Base-by-base conservation (phyloP, 1,140 invertebrate genomes). In the Homarus americanus region DNA sequence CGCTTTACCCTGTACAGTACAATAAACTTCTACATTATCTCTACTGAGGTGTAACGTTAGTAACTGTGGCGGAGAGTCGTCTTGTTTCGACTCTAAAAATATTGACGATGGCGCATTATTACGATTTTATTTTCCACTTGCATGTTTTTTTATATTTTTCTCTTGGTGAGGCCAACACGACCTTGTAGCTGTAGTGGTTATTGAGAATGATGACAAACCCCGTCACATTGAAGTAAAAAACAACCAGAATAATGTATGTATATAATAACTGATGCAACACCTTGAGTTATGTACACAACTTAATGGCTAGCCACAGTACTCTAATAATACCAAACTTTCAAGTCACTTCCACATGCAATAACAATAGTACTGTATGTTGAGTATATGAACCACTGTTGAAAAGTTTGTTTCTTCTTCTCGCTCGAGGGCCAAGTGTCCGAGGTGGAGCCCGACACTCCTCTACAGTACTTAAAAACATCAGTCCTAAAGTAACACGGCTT, bases 181-280 rank as follows among this genome's bases (percentile, higher is more conserved):
- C 75, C 75, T 28, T 76, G 32, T 41, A 40, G 17, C 73, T 76
- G 41, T 40, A 24, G 24, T 38, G 24, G 41, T 34, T 40, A 36
- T 41, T 83, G 58, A 83, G 69, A 83, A 83, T 83, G 82, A 83
- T 83, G 82, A 83, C 82, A 66, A 83, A 82, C 80, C 82, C 82
- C 82, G 82, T 83, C 82, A 83, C 82, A 69, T 73, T 28, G 40
- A 41, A 20, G 28, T 44, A 66, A 40, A 20, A 66, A 36, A 36
- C 20, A 40, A 83, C 17, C 34, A 83, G 63, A 53, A 53, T 38
- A 63, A 83, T 24, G 20, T 44, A 58, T 80, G n/a, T 49, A n/a
- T 53, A 24, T 83, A 15, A 63, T 38, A 72, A 83, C 63, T 58
- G 82, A 83, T 53, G 69, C 73, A 87, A 78, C 32, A 44, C 44